phyloP scores from a whole-genome alignment of 2,113 vertebrate genomes.

The Rhynchomys soricoides region DNA sequence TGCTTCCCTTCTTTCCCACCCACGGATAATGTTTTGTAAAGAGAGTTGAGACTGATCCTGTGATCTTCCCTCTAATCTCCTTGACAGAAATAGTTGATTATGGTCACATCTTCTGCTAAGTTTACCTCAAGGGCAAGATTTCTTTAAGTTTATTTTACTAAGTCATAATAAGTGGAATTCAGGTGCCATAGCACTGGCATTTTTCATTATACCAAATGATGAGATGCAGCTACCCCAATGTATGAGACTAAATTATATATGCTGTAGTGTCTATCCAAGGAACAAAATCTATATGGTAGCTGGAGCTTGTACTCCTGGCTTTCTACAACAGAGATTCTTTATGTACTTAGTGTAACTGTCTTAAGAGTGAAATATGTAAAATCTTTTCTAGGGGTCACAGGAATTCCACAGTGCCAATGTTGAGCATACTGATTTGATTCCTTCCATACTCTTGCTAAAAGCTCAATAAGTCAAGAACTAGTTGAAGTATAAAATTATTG shows the following conservation, averaged over 20 bases:
- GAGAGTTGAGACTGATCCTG: not conserved
- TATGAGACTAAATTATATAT: not conserved
- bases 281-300: not conserved
- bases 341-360: not conserved
- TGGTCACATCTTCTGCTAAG: not conserved
- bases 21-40: not conserved
- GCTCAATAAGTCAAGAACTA: not conserved
- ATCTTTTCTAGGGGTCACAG: not conserved
- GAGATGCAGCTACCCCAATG: not conserved
- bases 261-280: not conserved
- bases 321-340: not conserved
- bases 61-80: not conserved
- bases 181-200: not conserved
- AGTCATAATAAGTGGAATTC: not conserved
- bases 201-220: not conserved
- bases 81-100: not conserved
- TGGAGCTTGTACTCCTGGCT: not conserved
- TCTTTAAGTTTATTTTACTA: not conserved
- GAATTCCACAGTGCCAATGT: not conserved
- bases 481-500: not conserved
- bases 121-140: not conserved
- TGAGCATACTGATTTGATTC: not conserved
- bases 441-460: not conserved
- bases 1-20: not conserved
- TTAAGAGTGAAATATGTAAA: not conserved